phyloP scores from a whole-genome alignment of 2,797 vertebrate species.

The Hydrophis major region DNA sequence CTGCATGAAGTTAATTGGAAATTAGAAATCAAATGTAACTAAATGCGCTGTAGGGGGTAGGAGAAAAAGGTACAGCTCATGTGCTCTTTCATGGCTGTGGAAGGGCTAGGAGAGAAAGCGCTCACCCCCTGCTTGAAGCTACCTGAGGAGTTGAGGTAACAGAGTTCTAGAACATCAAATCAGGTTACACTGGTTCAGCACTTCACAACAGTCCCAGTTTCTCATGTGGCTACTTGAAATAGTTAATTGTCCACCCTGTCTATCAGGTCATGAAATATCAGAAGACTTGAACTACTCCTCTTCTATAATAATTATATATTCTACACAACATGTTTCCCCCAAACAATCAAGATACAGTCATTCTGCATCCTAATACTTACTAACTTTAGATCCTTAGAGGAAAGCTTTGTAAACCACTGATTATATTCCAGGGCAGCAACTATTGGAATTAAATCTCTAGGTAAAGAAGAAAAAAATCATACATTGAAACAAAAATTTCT shows the following conservation, averaged over 20 bases:
- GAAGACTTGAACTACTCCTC: not conserved
- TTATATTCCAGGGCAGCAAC: slow-evolving; percentile 95
- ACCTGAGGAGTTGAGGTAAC: not conserved
- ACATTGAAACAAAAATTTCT: slow-evolving; percentile 11
- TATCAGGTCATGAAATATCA: not conserved
- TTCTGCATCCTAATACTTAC: slow-evolving; percentile 73
- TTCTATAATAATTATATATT: not conserved
- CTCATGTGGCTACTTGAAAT: not conserved
- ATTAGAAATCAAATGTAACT: not conserved
- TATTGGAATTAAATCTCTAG: slow-evolving; percentile 95
- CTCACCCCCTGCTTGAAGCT: not conserved
- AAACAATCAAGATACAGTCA: slow-evolving; percentile 2
- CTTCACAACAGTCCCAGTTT: not conserved
- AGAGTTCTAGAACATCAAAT: not conserved
- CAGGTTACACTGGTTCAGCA: not conserved
- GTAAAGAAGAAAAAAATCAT: slow-evolving; percentile 37
- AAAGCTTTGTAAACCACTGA: slow-evolving; percentile 97
- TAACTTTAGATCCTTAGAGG: slow-evolving; percentile 94
- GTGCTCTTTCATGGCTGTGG: not conserved
- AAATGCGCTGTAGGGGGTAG: not conserved
- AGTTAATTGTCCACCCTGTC: not conserved
- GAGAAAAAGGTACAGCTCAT: not conserved
- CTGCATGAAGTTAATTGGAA: not conserved
- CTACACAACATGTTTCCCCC: slow-evolving; percentile 15
- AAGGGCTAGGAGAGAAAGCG: not conserved